These are phyloP conservation scores for Stegostoma tigrinum DNA, from an alignment of 2,113 vertebrate species.

Conservation along the genomic window DNA sequence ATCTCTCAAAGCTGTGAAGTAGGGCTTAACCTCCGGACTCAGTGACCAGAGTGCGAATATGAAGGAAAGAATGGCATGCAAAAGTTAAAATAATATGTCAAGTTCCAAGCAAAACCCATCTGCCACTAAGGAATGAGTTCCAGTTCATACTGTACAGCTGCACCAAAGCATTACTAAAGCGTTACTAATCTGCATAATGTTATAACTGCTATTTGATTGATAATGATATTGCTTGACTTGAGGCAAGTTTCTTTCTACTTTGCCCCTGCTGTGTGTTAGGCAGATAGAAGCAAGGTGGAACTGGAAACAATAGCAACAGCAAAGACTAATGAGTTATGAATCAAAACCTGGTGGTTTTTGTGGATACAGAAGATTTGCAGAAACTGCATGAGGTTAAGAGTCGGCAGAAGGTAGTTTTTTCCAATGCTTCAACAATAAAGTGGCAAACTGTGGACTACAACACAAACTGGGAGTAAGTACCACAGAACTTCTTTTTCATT, in stretches of 20 bases:
- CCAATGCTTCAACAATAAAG: background rate
- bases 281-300: background rate
- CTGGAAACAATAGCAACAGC: background rate
- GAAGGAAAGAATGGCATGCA: background rate
- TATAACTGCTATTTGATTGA: background rate
- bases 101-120: background rate
- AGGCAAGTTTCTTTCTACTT: background rate
- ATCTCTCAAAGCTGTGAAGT: background rate
- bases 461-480: background rate
- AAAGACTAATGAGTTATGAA: background rate
- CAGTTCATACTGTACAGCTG: background rate
- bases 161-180: background rate
- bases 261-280: background rate
- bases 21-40: background rate
- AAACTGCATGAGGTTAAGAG: background rate
- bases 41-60: background rate
- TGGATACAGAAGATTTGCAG: background rate
- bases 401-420: background rate
- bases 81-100: background rate
- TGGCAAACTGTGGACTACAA: background rate
- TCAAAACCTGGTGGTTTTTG: slow-evolving; percentile 6
- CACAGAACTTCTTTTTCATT: background rate
- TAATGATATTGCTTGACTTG: background rate
- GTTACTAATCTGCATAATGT: background rate
- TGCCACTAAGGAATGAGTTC: background rate